Evolutionary conservation across 2,888 invertebrate genomes (phyloP), one percentile per base, ranked within the genome.

Genomic region (Drosophila colorata): DNA sequence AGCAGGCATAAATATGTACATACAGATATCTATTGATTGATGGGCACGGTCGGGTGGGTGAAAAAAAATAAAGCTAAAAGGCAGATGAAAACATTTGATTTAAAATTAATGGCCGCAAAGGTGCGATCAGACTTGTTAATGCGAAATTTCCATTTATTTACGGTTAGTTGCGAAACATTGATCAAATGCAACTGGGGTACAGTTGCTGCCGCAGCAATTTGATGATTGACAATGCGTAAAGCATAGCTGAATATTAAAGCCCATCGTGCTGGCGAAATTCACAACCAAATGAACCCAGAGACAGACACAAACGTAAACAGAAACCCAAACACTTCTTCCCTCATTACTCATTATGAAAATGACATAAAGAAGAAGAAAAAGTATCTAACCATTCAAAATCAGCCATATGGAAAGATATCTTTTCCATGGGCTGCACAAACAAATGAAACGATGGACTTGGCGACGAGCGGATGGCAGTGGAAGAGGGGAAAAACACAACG

Each of bases 321-420:
- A 40, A 43, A 43, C 9, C 33, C 4, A 37, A 56, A 49, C 33
- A 35, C 40, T 52, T 67, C 69, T 44, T n/a, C 53, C 20, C 69
- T 66, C 69, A 75, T 82, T 74, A 76, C 71, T 86, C 83, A 83
- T 86, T 78, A 86, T 63, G 71, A 75, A 73, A 78, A 80, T 82
- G 86, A 82, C 82, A 80, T 46, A 48, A 65, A 64, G 38, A n/a
- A 40, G 25, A 38, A 38, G 49, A 69, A 78, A 74, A 55, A 37
- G 69, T 77, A 70, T 72, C 80, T 81, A 81, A 76, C 76, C 73
- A 83, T 83, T 83, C 78, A 83, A 58, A 83, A 69, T 76, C 83
- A 83, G 83, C 83, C 83, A 83, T 83, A 83, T 83, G 83, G 83
- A 83, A 83, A 83, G 83, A 83, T 86, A 86, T 83, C 72, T 80